A percentile compares a stretch with the other conserved stretches of the same genome.
Evolutionary conservation across 2,888 invertebrate genomes (phyloP).

Genomic region (Acrocyrtus sp.): DNA sequence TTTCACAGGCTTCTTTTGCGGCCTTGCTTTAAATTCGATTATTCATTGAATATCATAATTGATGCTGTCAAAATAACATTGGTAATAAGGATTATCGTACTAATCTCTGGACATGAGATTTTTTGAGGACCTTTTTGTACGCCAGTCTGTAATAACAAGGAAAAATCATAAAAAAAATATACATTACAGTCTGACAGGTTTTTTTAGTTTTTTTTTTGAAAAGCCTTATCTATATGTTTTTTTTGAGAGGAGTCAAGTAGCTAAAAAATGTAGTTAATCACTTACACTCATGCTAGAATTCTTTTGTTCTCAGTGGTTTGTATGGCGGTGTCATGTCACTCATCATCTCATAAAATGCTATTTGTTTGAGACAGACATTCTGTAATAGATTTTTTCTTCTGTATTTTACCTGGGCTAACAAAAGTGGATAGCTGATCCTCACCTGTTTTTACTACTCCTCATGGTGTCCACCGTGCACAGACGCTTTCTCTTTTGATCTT

Average conservation of each 20-base stretch:
- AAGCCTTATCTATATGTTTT: not conserved
- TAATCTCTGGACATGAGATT: conserved; percentile 51
- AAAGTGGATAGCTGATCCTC: too few relatives aligned
- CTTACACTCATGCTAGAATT: not conserved
- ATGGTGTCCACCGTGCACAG: conserved; percentile 17
- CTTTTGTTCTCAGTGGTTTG: not conserved
- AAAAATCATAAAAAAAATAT: too few relatives aligned
- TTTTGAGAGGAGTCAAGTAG: too few relatives aligned
- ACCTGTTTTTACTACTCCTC: conserved; percentile 21
- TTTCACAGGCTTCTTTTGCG: not conserved
- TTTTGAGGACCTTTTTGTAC: too few relatives aligned
- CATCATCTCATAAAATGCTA: not conserved
- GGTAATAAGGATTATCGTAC: conserved; percentile 56
- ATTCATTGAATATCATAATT: conserved; percentile 54
- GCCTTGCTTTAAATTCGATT: conserved; percentile 43
- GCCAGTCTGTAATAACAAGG: too few relatives aligned
- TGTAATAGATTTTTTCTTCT: not conserved
- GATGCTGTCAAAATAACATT: conserved; percentile 61
- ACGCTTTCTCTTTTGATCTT: conserved; percentile 16
- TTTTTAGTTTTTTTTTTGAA: not conserved
- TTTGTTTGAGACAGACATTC: too few relatives aligned
- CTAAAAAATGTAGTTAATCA: conserved; percentile 8
- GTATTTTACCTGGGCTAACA: too few relatives aligned
- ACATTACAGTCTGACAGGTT: too few relatives aligned
- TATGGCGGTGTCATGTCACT: conserved; percentile 1